Percentiles rank a stretch among this genome's conserved stretches.
These are phyloP conservation scores for Helleia helle DNA, from an alignment of 2,888 invertebrate genomes.

Conservation along the genomic window DNA sequence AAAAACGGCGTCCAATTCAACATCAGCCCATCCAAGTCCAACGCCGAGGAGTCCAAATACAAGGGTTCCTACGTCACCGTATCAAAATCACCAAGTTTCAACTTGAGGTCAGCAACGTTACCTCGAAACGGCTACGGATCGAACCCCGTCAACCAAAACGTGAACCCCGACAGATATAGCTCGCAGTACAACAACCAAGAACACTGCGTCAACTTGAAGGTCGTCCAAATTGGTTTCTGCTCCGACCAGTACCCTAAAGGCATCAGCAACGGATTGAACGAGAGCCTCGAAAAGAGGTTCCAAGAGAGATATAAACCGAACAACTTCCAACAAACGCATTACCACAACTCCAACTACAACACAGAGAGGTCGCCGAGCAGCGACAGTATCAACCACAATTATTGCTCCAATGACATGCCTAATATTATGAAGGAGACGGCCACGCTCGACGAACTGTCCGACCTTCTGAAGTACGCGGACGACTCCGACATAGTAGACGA, in stretches of 20 bases:
- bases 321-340: conserved; percentile 55
- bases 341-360: conserved; percentile 56
- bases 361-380: conserved; percentile 61
- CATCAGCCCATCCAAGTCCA: conserved; percentile 58
- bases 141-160: conserved; percentile 49
- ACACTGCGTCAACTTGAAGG: conserved; percentile 71
- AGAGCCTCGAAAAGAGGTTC: conserved; percentile 61
- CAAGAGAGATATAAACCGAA: conserved; percentile 68
- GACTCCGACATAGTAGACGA: conserved; percentile 77
- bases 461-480: conserved; percentile 82
- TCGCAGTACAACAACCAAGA: conserved; percentile 69
- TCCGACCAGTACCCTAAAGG: conserved; percentile 75
- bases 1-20: conserved; percentile 73
- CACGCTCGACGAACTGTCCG: conserved; percentile 81
- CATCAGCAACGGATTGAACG: conserved; percentile 57
- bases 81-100: conserved; percentile 63
- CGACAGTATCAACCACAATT: conserved; percentile 62
- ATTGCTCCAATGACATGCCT: conserved; percentile 57
- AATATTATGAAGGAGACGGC: conserved; percentile 69
- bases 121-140: conserved; percentile 79
- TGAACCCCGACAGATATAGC: conserved; percentile 66
- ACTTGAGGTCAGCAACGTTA: conserved; percentile 78
- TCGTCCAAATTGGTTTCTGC: conserved; percentile 76
- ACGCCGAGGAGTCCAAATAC: conserved; percentile 58
- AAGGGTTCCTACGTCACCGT: conserved; percentile 51